Evolutionary conservation across 2,888 invertebrate species (phyloP).

Genomic region (Allophyes oxyacanthae): DNA sequence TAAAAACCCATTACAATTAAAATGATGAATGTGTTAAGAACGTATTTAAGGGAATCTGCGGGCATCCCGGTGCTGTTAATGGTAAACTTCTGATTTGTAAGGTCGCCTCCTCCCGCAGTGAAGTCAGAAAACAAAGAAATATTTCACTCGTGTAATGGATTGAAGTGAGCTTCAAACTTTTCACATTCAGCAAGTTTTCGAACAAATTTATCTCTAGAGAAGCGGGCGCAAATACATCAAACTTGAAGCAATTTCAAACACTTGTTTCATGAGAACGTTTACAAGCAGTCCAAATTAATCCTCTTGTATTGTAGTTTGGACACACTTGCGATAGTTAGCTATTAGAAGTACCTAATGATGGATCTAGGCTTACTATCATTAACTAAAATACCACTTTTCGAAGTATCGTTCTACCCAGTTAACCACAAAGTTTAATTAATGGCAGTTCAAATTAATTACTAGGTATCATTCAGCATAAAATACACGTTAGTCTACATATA

Average conservation of each 20-base stretch:
- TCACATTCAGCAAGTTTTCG: slow-evolving; percentile 87
- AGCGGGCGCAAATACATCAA: slow-evolving; percentile 86
- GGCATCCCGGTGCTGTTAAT: slow-evolving; percentile 60
- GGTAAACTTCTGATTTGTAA: slow-evolving; percentile 83
- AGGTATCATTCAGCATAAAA: slow-evolving; percentile 16
- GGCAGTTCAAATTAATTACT: slow-evolving; percentile 21
- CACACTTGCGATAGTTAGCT: slow-evolving; percentile 34
- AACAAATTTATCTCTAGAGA: slow-evolving; percentile 88
- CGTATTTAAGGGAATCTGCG: slow-evolving; percentile 47
- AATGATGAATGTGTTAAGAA: slow-evolving; percentile 63
- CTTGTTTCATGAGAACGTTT: slow-evolving; percentile 83
- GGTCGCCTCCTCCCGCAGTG: slow-evolving; percentile 72
- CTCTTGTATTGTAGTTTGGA: slow-evolving; percentile 44
- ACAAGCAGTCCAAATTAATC: slow-evolving; percentile 76
- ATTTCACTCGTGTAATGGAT: slow-evolving; percentile 89
- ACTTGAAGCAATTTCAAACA: slow-evolving; percentile 86
- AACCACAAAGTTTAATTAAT: slow-evolving; percentile 25
- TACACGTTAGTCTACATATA: slow-evolving; percentile 7
- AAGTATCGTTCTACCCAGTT: slow-evolving; percentile 26
- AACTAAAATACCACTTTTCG: slow-evolving; percentile 21
- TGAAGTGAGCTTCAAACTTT: slow-evolving; percentile 89
- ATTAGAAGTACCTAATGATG: slow-evolving; percentile 20
- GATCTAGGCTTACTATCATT: slow-evolving; percentile 17
- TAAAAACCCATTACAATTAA: slow-evolving; percentile 57
- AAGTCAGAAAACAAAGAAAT: slow-evolving; percentile 88